Base-by-base conservation (phyloP, 2,797 vertebrate genomes). In the Sebastes taczanowskii region DNA sequence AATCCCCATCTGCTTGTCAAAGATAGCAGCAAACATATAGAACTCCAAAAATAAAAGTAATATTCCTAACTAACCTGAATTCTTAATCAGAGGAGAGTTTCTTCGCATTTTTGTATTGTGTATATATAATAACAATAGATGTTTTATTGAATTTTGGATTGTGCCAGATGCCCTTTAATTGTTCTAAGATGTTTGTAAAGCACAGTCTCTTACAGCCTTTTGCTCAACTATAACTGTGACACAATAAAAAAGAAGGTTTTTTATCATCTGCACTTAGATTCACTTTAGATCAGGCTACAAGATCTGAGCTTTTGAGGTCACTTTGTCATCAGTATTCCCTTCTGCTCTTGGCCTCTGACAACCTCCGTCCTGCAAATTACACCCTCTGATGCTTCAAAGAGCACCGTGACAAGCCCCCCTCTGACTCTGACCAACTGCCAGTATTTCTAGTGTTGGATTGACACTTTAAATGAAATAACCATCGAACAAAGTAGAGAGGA, bases 381-480 rank as follows among this genome's bases (percentile, higher is more conserved):
- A 82, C 35, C 64, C 77, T 81, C 55, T 38, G 82, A 82, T 69
- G 78, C 83, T 78, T 91, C 86, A 87, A 85, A 91, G 82, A 85
- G 80, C 80, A 66, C 64, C 0, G 14, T 79, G 89, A 90, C 90
- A 82, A 84, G 81, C 66, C 85, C 79, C 89, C 86, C 70, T 64
- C 88, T 71, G 87, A 71, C 77, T 81, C 87, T n/a, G 75, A 78
- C 80, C 86, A 80, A 72, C 86, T 83, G 85, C 56, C 85, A 85
- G 80, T 82, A 61, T 82, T 88, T 88, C 73, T 35, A 62, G 58
- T 65, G 71, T 68, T 53, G 74, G 90, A 93, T 87, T 92, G 94
- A 92, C 94, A 93, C 90, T 92, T 88, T 85, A 91, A 92, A 93
- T 90, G 80, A 92, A 96, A 94, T 92, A 94, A 93, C 88, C 82